Evolutionary conservation across 2,888 invertebrate genomes (phyloP), one percentile per base, ranked within the genome.

Genomic region (Latrodectus hesperus): DNA sequence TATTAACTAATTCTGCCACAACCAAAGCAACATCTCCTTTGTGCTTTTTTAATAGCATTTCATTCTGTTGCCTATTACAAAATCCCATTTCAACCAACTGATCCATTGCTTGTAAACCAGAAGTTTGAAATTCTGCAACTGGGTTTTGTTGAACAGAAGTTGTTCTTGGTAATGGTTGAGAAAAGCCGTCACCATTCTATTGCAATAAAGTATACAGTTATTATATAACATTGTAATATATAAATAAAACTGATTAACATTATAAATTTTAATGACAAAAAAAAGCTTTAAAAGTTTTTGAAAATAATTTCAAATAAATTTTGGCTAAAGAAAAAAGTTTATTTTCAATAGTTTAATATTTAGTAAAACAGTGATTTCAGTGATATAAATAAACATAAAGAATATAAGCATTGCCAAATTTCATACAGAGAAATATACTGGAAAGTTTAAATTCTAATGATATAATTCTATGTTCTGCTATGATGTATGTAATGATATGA

Each of bases 71-170:
- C 51, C 85, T 55, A 38, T 90, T 88, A 72, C 89, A 89, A 74
- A 90, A 90, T 17, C 90, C 90, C 89, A 90, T 89, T 75, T 90
- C 89, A 38, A 76, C 68, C 2, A 90, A 75, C 52, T 90, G 89
- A n/a, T 73, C 75, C 86, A 90, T 88, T 17, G 86, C 67, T 60
- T 73, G 76, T 49, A 60, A 70, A 53, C 12, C 16, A n/a, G 52
- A 51, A n/a, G 81, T 16, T 8, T 67, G 17, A 52, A 49, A 49
- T 49, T 12, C 38, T 26, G 75, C 26, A n/a, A 22, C 16, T 26
- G 55, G 3, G 12, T 22, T 55, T 11, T 11, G 5, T 8, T 22
- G 52, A 16, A 53, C n/a, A 75, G 14, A n/a, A 17, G 55, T n/a
- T n/a, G 9, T 11, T 11, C 12, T 3, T 64, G 64, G 76, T 14